phyloP scores from a whole-genome alignment of 2,113 vertebrate species.

The Sylvietta virens region DNA sequence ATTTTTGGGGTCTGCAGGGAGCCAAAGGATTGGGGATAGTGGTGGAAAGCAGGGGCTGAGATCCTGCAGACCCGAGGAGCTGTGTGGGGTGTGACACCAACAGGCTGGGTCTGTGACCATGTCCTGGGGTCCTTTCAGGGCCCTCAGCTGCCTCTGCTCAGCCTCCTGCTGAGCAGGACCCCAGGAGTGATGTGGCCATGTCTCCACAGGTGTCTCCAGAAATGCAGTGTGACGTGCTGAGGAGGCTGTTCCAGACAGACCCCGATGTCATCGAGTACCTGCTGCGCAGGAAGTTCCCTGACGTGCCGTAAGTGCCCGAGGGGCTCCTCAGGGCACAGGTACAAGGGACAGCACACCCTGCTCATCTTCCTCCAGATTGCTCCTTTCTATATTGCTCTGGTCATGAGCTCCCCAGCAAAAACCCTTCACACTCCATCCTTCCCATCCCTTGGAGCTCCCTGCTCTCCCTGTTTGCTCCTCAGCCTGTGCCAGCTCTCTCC shows the following conservation, averaged over 20 bases:
- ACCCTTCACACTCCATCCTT: not conserved
- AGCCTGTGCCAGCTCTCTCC: not conserved
- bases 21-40: not conserved
- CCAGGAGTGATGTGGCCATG: fast-evolving
- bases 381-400: fast-evolving
- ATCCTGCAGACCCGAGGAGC: not conserved
- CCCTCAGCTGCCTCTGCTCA: not conserved
- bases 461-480: not conserved
- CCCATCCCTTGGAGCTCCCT: not conserved
- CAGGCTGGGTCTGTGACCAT: fast-evolving
- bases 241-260: conserved; percentile 89
- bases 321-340: fast-evolving
- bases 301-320: not conserved
- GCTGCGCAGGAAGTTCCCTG: conserved; percentile 74
- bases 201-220: conserved; percentile 82
- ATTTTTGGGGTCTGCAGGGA: not conserved
- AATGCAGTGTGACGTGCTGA: conserved; percentile 82
- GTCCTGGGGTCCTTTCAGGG: not conserved
- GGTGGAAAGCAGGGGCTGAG: not conserved
- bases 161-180: not conserved
- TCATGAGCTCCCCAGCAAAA: not conserved
- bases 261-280: conserved; percentile 91
- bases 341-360: not conserved
- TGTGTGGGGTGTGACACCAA: not conserved
- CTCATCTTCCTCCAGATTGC: not conserved